These are phyloP conservation scores for Indri indri DNA, from an alignment of 2,113 vertebrate genomes.

Conservation along the genomic window DNA sequence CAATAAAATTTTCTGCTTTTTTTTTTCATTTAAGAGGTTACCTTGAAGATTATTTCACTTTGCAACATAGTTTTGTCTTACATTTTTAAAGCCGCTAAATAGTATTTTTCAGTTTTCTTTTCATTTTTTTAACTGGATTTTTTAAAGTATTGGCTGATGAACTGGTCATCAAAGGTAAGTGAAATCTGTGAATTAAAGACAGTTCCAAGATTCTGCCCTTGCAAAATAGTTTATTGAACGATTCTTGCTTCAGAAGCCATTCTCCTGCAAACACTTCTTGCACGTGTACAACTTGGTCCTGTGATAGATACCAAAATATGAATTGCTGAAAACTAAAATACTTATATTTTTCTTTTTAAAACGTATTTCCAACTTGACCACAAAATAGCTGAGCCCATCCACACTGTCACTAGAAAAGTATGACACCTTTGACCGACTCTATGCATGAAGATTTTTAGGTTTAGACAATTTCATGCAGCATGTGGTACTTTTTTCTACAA, in stretches of 20 bases:
- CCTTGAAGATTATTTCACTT: neutral
- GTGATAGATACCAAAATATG: too few relatives aligned
- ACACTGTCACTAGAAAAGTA: fast-evolving
- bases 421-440: fast-evolving
- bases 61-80: neutral
- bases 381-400: neutral
- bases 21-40: neutral
- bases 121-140: neutral
- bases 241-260: neutral
- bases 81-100: neutral
- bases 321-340: fast-evolving
- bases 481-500: neutral
- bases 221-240: neutral
- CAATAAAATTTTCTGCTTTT: neutral
- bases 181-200: neutral
- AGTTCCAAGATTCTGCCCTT: too few relatives aligned
- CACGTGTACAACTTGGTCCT: fast-evolving
- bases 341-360: neutral
- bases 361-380: neutral
- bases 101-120: neutral
- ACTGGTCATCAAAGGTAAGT: neutral
- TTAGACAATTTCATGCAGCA: too few relatives aligned
- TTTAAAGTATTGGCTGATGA: neutral
- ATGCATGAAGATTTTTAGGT: neutral
- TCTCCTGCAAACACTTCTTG: neutral